Base-by-base conservation (phyloP, 2,888 invertebrate genomes). In the Drosophila kambysellisi region DNA sequence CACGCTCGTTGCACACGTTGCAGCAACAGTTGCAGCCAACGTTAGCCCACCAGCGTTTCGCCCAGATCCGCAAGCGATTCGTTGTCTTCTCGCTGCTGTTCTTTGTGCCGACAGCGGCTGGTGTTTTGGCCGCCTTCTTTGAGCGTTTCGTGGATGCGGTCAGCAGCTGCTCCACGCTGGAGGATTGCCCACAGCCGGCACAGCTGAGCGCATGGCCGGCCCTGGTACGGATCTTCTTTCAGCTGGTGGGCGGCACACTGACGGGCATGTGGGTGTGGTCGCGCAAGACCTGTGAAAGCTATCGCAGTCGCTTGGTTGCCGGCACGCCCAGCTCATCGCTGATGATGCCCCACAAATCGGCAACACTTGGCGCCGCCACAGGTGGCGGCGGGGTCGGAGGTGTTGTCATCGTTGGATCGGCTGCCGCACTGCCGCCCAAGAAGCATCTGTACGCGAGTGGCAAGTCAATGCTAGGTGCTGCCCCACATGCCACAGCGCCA, bases 181-280 rank as follows among this genome's bases (percentile, higher is more conserved):
- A 93, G 64, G 90, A 91, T n/a, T 93, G 93, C 59, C 80, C 88
- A 3, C 83, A 88, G 7, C 89, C 90, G 6, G 73, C 61, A 0
- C 91, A 90, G 52, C 66, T 88, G 32, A 88, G 90, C 25, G 85
- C 93, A 4, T 88, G 91, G 79, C 91, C 92, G 3, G 90, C 92
- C 3, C 72, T 93, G 57, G 64, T 92, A 60, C 78, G 92, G 48
- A 82, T 93, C 60, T 92, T 93, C 72, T 91, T 92, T 43, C 92
- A 93, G 60, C 82, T 93, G 46, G 83, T 91, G 35, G 93, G 93
- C 35, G 93, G 93, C 50, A 92, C 93, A 0, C 67, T 93, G 1
- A 93, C 93, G 17, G 93, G 93, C 52, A 91, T 93, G 91, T 93
- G 93, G 93, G 93, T 93, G 20, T 93, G 93, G 93, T 93, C 93